These are phyloP conservation scores for Cydia pomonella DNA, from an alignment of 1,140 invertebrate genomes.

Conservation along the genomic window DNA sequence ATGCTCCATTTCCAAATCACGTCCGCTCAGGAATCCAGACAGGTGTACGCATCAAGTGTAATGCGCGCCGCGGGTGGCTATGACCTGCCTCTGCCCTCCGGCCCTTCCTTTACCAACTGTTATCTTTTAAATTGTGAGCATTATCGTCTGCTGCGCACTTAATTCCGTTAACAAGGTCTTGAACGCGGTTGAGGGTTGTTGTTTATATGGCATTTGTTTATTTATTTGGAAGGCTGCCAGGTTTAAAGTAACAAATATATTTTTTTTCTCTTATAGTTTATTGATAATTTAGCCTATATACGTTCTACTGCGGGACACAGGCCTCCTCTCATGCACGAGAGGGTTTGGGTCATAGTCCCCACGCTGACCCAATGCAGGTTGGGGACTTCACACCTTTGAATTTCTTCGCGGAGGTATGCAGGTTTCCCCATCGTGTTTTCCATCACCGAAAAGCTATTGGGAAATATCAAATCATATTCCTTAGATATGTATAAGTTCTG, in stretches of 20 bases:
- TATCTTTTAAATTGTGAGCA: conserved; percentile 14
- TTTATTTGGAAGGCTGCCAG: not conserved
- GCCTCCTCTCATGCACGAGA: too few species aligned
- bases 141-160: not conserved
- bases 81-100: conserved; percentile 7
- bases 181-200: not conserved
- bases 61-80: conserved; percentile 10
- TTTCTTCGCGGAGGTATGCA: too few species aligned
- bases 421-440: too few species aligned
- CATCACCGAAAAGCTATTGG: too few species aligned
- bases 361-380: too few species aligned
- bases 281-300: too few species aligned
- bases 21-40: conserved; percentile 5
- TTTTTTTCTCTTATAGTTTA: not conserved
- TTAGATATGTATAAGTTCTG: too few species aligned
- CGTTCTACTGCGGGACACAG: too few species aligned
- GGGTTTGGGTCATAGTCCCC: too few species aligned
- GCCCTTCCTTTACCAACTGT: not conserved
- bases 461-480: too few species aligned
- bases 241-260: not conserved
- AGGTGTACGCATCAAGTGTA: conserved; percentile 12
- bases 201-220: not conserved
- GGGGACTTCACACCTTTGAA: too few species aligned
- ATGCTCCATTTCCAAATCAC: conserved; percentile 1
- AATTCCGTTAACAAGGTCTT: conserved; percentile 1